Percentiles rank a stretch among this genome's conserved stretches.
phyloP scores from a whole-genome alignment of 2,888 invertebrate genomes.

The Ischnus inquisitorius region DNA sequence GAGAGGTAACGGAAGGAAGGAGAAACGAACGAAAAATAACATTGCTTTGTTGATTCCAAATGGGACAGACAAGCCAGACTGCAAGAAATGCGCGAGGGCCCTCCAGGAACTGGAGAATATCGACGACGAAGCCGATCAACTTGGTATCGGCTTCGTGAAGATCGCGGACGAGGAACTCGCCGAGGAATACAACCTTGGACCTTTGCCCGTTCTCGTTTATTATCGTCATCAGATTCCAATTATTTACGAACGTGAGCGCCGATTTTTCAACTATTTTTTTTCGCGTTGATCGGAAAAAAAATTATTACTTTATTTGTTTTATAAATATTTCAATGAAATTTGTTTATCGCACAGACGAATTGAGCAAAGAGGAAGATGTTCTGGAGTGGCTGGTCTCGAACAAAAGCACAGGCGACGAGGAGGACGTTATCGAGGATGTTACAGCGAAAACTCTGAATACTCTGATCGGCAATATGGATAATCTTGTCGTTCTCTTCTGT shows the following conservation, averaged over 20 bases:
- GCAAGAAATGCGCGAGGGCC: conserved; percentile 96
- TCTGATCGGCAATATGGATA: conserved; percentile 95
- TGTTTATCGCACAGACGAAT: conserved; percentile 88
- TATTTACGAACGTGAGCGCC: conserved; percentile 94
- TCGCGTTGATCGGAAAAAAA: background rate
- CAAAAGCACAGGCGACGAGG: conserved; percentile 97
- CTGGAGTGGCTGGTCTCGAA: conserved; percentile 97
- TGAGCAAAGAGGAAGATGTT: conserved; percentile 96
- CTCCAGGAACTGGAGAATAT: conserved; percentile 97
- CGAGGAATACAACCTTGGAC: conserved; percentile 96
- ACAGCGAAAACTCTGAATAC: conserved; percentile 95
- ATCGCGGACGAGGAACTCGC: conserved; percentile 96
- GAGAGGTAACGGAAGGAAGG: background rate
- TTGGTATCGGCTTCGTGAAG: conserved; percentile 97
- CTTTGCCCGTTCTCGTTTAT: conserved; percentile 95
- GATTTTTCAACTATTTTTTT: conserved; percentile 34
- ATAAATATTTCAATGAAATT: background rate
- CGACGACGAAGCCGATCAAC: conserved; percentile 97
- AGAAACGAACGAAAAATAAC: conserved; percentile 53
- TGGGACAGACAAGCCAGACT: conserved; percentile 94
- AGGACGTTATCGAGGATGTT: conserved; percentile 97
- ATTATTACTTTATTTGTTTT: conserved; percentile 1
- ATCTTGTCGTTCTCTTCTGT: conserved; percentile 97
- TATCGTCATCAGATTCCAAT: conserved; percentile 97
- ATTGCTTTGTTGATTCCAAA: conserved; percentile 78